Evolutionary conservation across 2,797 vertebrate genomes (phyloP), one percentile per base, ranked within the genome.

Genomic region (Anguilla marmorata): DNA sequence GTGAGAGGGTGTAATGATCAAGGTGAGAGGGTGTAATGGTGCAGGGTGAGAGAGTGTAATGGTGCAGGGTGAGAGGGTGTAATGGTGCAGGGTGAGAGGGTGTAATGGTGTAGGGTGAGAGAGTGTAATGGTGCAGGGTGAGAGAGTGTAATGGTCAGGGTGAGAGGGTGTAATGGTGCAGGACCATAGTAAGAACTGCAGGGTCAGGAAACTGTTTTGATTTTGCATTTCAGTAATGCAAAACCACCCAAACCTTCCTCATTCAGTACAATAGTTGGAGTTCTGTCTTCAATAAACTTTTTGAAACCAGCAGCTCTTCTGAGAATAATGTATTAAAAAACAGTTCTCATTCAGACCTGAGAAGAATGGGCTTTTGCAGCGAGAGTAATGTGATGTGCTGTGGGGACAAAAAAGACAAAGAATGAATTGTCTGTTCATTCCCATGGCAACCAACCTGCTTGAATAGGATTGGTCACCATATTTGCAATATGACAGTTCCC

Each of bases 401-500:
- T 87, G 72, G 85, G 89, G 37, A 56, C 72, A 88, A 76, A n/a
- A 76, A 63, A 7, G 54, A 16, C 54, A 76, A 50, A 27, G 37
- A 82, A 27, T 85, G 76, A 24, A 80, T 89, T 91, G 88, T 92
- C 89, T 93, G 72, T 86, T 60, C 0, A 88, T 94, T 95, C 89
- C 92, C 93, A 89, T 92, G 92, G 93, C 93, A 94, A 95, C 92
- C 89, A 89, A 90, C 92, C 90, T 90, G 90, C 69, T 85, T 87
- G 90, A 93, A 93, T 89, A 87, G 86, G 88, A 90, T 91, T 90
- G 89, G 88, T 89, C 91, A 21, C 92, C 89, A 72, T 88, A 91
- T 93, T 93, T 90, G 60, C 88, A 63, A 90, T 92, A 76, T 87
- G 85, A 60, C 89, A 90, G 88, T 89, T 90, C 86, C 89, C 85